A percentile compares a stretch with the other conserved stretches of the same genome.
These are phyloP conservation scores for Pangasius macronema DNA, from an alignment of 2,797 vertebrate species.

Conservation along the genomic window DNA sequence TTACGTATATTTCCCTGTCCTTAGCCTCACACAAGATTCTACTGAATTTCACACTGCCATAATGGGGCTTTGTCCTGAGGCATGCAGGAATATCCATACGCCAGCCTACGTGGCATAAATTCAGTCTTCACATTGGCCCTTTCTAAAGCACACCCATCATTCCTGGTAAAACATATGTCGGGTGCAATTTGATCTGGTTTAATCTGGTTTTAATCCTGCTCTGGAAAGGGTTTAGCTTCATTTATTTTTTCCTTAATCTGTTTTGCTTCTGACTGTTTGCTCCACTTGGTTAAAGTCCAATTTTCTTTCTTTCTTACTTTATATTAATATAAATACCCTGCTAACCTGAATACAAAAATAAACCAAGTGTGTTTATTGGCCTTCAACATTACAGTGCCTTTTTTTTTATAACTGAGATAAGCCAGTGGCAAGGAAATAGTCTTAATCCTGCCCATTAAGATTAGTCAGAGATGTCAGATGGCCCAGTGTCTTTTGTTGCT, in stretches of 20 bases:
- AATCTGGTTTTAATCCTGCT: constrained; percentile 37
- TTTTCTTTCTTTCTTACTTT: neutral
- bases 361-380: constrained; percentile 25
- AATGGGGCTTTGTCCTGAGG: constrained; percentile 32
- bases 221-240: constrained; percentile 27
- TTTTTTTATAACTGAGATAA: constrained; percentile 63
- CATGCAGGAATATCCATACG: neutral
- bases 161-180: constrained; percentile 36
- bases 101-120: neutral
- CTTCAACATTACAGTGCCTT: constrained; percentile 29
- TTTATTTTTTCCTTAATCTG: constrained; percentile 33
- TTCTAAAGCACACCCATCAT: neutral
- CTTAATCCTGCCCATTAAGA: constrained; percentile 76
- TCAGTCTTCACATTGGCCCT: neutral
- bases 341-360: constrained; percentile 18
- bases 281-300: constrained; percentile 19
- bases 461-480: constrained; percentile 77
- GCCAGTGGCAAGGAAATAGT: constrained; percentile 65
- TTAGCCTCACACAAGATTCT: constrained; percentile 37
- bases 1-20: constrained; percentile 62
- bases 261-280: constrained; percentile 28
- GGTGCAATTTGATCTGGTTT: constrained; percentile 33
- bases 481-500: constrained; percentile 73
- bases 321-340: constrained; percentile 21
- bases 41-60: constrained; percentile 11